Conservation (phyloP, 1,140 invertebrate genomes). For the Triops cancriformis region DNA sequence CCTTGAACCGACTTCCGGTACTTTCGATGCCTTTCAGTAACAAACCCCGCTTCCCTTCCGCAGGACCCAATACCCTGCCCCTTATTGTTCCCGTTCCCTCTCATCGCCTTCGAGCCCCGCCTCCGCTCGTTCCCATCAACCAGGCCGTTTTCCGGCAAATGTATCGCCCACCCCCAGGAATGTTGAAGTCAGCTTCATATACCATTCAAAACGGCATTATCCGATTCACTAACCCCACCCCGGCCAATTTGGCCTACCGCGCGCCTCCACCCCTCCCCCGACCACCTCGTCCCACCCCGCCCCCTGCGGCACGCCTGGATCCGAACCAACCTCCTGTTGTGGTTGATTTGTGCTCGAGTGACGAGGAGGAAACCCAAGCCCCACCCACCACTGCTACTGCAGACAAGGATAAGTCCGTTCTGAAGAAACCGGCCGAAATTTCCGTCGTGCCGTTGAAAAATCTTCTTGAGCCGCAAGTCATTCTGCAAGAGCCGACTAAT, state of each 20-base stretch:
- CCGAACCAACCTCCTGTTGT: neutral
- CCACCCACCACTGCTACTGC: neutral
- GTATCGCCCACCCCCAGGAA: neutral
- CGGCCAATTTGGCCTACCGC: neutral
- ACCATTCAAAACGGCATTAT: neutral
- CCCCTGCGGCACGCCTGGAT: neutral
- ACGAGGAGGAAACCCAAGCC: neutral
- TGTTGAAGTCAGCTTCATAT: neutral
- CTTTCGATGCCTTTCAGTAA: neutral
- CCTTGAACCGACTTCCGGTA: neutral
- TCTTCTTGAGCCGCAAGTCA: neutral
- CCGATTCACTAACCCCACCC: neutral
- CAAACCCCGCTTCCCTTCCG: neutral
- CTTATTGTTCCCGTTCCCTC: neutral
- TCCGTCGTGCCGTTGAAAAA: neutral
- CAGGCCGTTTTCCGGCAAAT: neutral
- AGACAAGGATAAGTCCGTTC: neutral
- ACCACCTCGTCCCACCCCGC: neutral
- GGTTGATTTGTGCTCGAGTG: neutral
- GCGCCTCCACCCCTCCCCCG: neutral
- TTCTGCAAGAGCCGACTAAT: neutral
- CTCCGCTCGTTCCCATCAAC: neutral
- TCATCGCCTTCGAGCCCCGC: neutral
- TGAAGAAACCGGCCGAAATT: neutral
- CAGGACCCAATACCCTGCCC: too few relatives aligned